These are phyloP conservation scores for Pedetes capensis DNA, from an alignment of 2,113 vertebrate genomes.

Conservation along the genomic window DNA sequence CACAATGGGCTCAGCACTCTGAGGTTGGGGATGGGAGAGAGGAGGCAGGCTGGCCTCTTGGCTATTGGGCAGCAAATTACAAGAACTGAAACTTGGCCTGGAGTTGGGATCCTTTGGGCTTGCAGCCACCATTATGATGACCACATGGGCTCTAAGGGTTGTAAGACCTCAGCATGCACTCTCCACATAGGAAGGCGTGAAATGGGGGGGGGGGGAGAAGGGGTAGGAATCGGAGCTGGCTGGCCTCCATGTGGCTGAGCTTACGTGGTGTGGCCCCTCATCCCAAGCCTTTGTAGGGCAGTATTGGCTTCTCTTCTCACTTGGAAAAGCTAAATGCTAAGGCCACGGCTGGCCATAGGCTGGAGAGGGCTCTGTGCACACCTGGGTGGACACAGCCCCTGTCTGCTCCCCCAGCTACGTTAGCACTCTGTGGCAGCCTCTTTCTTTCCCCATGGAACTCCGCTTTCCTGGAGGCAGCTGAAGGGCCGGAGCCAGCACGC, in stretches of 20 bases:
- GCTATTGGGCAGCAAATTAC: too few relatives aligned
- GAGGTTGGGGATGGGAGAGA: accelerated
- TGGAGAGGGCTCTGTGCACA: not conserved
- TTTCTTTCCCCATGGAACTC: not conserved
- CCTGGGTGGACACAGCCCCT: accelerated
- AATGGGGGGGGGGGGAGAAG: not conserved
- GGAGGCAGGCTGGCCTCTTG: too few relatives aligned
- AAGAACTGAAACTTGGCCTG: not conserved
- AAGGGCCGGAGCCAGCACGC: not conserved
- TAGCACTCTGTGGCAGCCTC: not conserved
- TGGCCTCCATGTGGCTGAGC: not conserved
- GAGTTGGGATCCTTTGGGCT: not conserved
- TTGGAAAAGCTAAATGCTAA: not conserved
- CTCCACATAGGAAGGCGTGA: not conserved
- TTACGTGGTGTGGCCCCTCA: not conserved
- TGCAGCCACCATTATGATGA: not conserved
- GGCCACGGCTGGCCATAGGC: not conserved
- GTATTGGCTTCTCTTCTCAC: not conserved
- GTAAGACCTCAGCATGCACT: not conserved
- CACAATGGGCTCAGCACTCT: not conserved
- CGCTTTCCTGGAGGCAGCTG: not conserved
- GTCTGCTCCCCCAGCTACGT: not conserved
- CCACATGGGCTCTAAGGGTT: not conserved
- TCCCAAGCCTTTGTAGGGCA: not conserved
- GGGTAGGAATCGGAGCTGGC: not conserved